Conservation (phyloP, 2,888 invertebrate species). For the Mythimna impura region DNA sequence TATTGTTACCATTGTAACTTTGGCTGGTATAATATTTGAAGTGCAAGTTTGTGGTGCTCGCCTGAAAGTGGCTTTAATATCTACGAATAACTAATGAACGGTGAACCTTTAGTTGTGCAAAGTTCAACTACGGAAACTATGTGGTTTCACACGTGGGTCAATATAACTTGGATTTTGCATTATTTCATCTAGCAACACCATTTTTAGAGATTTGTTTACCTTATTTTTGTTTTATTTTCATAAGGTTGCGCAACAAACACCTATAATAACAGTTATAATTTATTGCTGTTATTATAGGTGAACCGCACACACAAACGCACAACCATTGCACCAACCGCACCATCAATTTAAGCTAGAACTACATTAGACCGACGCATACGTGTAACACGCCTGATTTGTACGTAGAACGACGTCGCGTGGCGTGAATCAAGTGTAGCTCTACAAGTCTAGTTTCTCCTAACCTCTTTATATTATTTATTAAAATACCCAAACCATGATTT, state of each 20-base stretch:
- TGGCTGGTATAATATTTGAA: slow-evolving; percentile 47
- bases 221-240: too few relatives aligned
- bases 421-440: too few relatives aligned
- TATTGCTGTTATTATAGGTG: too few relatives aligned
- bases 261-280: too few relatives aligned
- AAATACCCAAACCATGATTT: neutral
- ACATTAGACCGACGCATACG: too few relatives aligned
- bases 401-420: too few relatives aligned
- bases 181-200: neutral
- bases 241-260: too few relatives aligned
- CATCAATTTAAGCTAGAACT: too few relatives aligned
- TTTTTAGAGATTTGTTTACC: neutral
- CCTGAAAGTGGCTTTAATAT: slow-evolving; percentile 10
- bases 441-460: too few relatives aligned
- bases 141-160: slow-evolving; percentile 3
- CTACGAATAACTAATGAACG: slow-evolving; percentile 42
- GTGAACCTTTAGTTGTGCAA: slow-evolving; percentile 17
- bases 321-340: too few relatives aligned
- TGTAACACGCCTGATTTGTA: too few relatives aligned
- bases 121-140: slow-evolving; percentile 20
- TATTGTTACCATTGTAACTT: slow-evolving; percentile 33
- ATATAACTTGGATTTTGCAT: neutral
- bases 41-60: slow-evolving; percentile 30
- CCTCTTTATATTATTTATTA: neutral
- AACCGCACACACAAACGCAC: too few relatives aligned